These are phyloP conservation scores for Indicator maculatus DNA, from an alignment of 2,113 vertebrate genomes.

Conservation along the genomic window DNA sequence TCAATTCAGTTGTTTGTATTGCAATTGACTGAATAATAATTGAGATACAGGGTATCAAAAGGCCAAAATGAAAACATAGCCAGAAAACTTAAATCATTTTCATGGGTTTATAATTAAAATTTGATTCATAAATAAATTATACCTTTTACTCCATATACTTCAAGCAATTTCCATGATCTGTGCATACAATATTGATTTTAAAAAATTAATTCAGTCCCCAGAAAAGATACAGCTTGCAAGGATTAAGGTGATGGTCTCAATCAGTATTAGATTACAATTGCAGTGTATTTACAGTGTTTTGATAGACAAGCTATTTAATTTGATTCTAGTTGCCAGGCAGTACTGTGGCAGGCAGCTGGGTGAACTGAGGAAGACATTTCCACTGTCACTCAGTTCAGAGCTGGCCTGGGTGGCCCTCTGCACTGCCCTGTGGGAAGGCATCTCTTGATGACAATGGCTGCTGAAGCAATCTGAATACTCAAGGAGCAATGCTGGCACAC, in stretches of 20 bases:
- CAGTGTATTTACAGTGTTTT: not conserved
- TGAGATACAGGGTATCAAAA: not conserved
- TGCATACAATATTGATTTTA: not conserved
- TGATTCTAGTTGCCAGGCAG: not conserved
- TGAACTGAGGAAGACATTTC: not conserved
- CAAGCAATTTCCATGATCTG: not conserved
- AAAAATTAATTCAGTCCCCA: not conserved
- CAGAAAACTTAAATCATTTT: not conserved
- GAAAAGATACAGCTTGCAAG: not conserved
- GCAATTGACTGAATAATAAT: slow-evolving; percentile 21
- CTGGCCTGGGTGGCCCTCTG: fast-evolving
- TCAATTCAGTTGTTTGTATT: slow-evolving; percentile 39
- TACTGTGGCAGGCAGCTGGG: not conserved
- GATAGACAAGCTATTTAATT: not conserved
- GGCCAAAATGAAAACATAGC: not conserved
- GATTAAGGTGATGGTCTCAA: not conserved
- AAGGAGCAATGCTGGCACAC: not conserved
- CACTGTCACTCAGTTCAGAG: not conserved
- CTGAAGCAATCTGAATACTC: not conserved
- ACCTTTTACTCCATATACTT: not conserved
- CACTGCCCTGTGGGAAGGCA: not conserved
- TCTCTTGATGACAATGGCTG: not conserved
- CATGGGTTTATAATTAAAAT: not conserved
- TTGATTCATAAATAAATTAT: not conserved
- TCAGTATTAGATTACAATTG: not conserved